Conservation (phyloP, 2,888 invertebrate genomes). For the Itoplectis maculator region DNA sequence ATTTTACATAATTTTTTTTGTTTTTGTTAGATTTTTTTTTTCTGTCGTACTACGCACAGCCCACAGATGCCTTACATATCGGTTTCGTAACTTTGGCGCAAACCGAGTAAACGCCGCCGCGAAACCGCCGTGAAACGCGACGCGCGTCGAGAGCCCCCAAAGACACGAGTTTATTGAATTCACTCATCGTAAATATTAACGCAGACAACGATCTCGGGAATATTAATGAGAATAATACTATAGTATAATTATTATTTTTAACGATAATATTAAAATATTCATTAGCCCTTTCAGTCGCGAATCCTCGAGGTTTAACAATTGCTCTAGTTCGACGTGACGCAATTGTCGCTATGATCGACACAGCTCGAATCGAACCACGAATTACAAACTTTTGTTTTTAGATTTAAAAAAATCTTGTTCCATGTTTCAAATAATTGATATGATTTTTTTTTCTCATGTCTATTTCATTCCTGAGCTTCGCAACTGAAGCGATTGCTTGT, state of each 20-base stretch:
- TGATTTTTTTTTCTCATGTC: background rate
- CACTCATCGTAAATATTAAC: conserved; percentile 4
- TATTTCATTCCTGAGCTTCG: background rate
- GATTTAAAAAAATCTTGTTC: background rate
- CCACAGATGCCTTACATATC: conserved; percentile 9
- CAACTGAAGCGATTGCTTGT: background rate
- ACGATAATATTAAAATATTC: conserved; percentile 36
- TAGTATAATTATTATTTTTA: conserved; percentile 36
- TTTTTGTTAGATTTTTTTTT: background rate
- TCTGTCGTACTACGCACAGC: conserved; percentile 27
- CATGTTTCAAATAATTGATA: conserved; percentile 18
- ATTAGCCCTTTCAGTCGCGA: conserved; percentile 54
- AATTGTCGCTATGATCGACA: background rate
- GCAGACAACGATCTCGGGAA: conserved; percentile 18
- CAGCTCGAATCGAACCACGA: background rate
- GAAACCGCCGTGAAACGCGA: background rate
- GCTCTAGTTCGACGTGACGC: conserved; percentile 1
- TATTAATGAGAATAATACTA: conserved; percentile 40
- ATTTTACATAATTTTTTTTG: conserved; percentile 10
- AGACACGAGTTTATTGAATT: conserved; percentile 15
- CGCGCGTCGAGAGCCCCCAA: conserved; percentile 20
- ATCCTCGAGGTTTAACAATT: conserved; percentile 6
- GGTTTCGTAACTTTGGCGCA: background rate
- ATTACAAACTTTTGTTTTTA: background rate
- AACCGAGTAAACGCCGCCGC: conserved; percentile 21